A percentile compares a stretch with the other conserved stretches of the same genome.
Conservation (phyloP, 2,888 invertebrate species). For the Palloptera scutellata region DNA sequence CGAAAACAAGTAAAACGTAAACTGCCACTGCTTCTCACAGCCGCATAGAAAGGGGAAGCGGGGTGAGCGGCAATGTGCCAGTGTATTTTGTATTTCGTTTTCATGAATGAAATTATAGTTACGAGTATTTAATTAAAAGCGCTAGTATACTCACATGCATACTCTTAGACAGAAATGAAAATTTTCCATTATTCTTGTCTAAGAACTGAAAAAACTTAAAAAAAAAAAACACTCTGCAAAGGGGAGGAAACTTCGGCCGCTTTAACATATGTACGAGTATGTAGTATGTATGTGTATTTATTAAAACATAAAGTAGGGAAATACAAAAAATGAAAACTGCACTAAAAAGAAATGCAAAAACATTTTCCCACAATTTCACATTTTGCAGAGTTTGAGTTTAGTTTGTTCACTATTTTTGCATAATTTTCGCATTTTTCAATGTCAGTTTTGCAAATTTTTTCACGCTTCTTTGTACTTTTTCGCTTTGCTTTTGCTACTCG, state of each 20-base stretch:
- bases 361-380: slow-evolving; percentile 33
- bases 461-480: slow-evolving; percentile 26
- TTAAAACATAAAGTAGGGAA: not conserved
- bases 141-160: too few species aligned
- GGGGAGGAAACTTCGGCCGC: too few species aligned
- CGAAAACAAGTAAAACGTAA: too few species aligned
- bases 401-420: slow-evolving; percentile 49
- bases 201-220: not conserved
- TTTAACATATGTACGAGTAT: too few species aligned
- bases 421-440: slow-evolving; percentile 63
- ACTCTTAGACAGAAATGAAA: not conserved
- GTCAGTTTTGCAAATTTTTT: slow-evolving; percentile 48
- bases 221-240: too few species aligned
- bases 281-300: not conserved
- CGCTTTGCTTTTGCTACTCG: slow-evolving; percentile 8
- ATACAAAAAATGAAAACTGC: not conserved
- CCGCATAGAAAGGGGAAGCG: too few species aligned
- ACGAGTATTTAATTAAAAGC: not conserved
- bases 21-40: too few species aligned
- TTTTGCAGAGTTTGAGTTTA: slow-evolving; percentile 24
- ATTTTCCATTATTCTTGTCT: not conserved
- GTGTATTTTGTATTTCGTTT: not conserved
- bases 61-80: too few species aligned
- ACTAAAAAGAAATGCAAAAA: slow-evolving; percentile 14
- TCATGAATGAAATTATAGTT: not conserved